Percentiles rank a stretch among this genome's conserved stretches.
Conservation (phyloP, 2,797 vertebrate genomes). For the Urophycis tenuis region DNA sequence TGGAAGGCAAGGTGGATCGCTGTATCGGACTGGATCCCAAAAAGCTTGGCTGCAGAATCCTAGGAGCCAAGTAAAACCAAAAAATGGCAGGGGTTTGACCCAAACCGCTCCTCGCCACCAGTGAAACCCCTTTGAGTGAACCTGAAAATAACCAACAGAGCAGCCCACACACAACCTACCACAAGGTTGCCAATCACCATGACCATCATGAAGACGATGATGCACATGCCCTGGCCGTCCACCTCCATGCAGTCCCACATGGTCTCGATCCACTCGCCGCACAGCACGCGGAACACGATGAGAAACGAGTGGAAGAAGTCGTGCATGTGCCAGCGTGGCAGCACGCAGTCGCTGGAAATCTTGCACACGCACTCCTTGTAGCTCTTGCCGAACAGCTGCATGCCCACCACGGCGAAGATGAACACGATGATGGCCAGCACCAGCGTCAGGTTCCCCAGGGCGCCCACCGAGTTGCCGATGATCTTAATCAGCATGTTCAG, state of each 20-base stretch:
- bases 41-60: neutral
- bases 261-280: slow-evolving; percentile 97
- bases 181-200: slow-evolving; percentile 99
- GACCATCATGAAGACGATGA: slow-evolving; percentile 97
- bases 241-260: slow-evolving; percentile 99
- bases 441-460: slow-evolving; percentile 90
- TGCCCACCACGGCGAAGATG: slow-evolving; percentile 97
- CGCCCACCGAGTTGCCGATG: slow-evolving; percentile 95
- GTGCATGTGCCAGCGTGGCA: slow-evolving; percentile 97
- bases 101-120: neutral
- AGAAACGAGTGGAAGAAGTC: slow-evolving; percentile 98
- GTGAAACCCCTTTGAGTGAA: neutral
- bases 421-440: slow-evolving; percentile 98
- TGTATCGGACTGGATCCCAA: neutral
- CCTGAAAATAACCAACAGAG: neutral
- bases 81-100: too few species aligned
- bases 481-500: slow-evolving; percentile 98
- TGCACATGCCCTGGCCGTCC: slow-evolving; percentile 84
- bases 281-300: slow-evolving; percentile 92
- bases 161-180: slow-evolving; percentile 68
- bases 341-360: slow-evolving; percentile 72
- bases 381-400: slow-evolving; percentile 96
- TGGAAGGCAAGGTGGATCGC: neutral
- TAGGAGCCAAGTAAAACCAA: neutral
- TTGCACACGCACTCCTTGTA: slow-evolving; percentile 94